phyloP scores from a whole-genome alignment of 2,888 invertebrate genomes.

The Campoplex nolae region DNA sequence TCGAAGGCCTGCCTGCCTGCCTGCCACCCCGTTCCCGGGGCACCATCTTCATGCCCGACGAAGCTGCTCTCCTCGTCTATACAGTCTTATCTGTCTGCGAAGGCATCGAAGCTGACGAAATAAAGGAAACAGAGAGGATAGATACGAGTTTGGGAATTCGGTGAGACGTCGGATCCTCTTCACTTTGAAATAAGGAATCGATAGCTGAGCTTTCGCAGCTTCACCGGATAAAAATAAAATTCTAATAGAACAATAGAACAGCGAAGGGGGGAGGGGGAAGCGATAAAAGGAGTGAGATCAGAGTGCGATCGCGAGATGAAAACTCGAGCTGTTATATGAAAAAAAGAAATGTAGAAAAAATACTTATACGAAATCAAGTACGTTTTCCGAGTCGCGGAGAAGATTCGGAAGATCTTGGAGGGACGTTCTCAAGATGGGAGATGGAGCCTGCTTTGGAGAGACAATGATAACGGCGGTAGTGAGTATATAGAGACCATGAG shows the following conservation, averaged over 20 bases:
- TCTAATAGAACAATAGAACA: slow-evolving; percentile 7
- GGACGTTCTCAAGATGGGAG: slow-evolving; percentile 15
- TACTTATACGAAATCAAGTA: slow-evolving; percentile 17
- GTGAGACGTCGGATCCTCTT: slow-evolving; percentile 28
- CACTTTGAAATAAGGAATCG: slow-evolving; percentile 57
- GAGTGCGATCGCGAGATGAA: slow-evolving; percentile 18
- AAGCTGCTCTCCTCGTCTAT: neutral
- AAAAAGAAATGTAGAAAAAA: neutral
- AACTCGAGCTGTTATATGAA: neutral
- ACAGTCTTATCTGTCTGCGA: slow-evolving; percentile 48
- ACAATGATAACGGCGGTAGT: slow-evolving; percentile 63
- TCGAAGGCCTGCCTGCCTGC: slow-evolving; percentile 30
- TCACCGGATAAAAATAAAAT: slow-evolving; percentile 9
- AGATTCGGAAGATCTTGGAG: slow-evolving; percentile 18
- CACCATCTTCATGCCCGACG: neutral
- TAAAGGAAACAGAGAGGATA: slow-evolving; percentile 47
- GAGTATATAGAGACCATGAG: slow-evolving; percentile 65
- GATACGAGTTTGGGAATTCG: slow-evolving; percentile 56
- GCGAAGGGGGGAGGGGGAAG: neutral
- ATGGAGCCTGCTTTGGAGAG: slow-evolving; percentile 59
- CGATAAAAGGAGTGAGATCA: slow-evolving; percentile 5
- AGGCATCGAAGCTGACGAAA: slow-evolving; percentile 49
- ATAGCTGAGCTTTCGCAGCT: slow-evolving; percentile 9
- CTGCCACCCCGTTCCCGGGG: neutral
- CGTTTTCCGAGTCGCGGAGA: slow-evolving; percentile 16